Conservation (phyloP, 2,888 invertebrate genomes). For the Xestia xanthographa region DNA sequence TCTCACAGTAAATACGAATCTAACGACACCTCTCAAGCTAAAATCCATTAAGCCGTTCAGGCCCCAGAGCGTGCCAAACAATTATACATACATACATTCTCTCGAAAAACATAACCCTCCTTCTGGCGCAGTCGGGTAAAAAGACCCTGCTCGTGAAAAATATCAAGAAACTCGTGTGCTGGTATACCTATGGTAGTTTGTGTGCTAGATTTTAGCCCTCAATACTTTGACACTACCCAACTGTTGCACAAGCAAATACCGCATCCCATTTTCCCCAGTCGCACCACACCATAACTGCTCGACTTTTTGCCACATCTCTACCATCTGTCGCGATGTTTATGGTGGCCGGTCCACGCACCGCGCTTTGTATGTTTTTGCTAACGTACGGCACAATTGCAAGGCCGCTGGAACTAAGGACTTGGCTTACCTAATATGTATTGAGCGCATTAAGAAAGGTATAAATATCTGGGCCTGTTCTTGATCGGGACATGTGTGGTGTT, state of each 20-base stretch:
- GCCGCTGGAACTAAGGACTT: slow-evolving; percentile 46
- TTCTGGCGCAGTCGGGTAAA: too few species aligned
- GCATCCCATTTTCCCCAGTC: slow-evolving; percentile 51
- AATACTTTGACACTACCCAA: background rate
- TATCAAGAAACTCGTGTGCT: background rate
- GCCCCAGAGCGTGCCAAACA: too few species aligned
- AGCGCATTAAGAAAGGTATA: slow-evolving; percentile 37
- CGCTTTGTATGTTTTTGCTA: slow-evolving; percentile 72
- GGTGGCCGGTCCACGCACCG: slow-evolving; percentile 69
- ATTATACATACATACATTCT: too few species aligned
- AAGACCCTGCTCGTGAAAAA: background rate
- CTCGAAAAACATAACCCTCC: too few species aligned
- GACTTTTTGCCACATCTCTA: slow-evolving; percentile 83
- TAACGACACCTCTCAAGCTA: too few species aligned
- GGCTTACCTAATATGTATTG: slow-evolving; percentile 52
- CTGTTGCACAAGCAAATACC: slow-evolving; percentile 49
- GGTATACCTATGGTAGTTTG: too few species aligned
- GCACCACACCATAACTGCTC: slow-evolving; percentile 69
- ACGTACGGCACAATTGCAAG: slow-evolving; percentile 47
- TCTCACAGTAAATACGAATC: too few species aligned
- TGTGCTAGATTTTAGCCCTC: background rate
- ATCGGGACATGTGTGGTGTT: background rate
- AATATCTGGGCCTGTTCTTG: slow-evolving; percentile 37
- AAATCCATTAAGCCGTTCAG: too few species aligned
- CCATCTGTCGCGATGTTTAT: slow-evolving; percentile 85